A percentile compares a stretch with the other conserved stretches of the same genome.
Evolutionary conservation across 2,113 vertebrate species (phyloP).

Genomic region (Laticauda laticaudata): DNA sequence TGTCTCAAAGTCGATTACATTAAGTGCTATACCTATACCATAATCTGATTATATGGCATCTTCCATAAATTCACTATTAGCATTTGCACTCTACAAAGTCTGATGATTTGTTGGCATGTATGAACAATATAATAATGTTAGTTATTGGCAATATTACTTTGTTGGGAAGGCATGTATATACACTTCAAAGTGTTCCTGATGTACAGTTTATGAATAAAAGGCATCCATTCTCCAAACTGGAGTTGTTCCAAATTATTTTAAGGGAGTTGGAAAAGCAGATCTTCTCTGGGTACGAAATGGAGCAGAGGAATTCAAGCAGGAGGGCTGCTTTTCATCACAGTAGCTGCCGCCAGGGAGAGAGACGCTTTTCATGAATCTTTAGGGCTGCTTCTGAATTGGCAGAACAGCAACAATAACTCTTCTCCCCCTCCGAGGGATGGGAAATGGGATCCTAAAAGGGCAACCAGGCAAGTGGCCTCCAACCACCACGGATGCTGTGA

Average conservation of each 20-base stretch:
- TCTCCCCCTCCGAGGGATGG: not conserved
- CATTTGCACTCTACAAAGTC: not conserved
- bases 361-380: not conserved
- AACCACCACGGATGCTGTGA: not conserved
- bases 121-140: not conserved
- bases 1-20: not conserved
- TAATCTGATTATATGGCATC: not conserved
- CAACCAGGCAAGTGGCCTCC: not conserved
- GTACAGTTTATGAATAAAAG: not conserved
- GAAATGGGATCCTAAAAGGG: slow-evolving; percentile 9
- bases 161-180: not conserved
- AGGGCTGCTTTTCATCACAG: not conserved
- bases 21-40: not conserved
- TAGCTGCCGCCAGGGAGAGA: not conserved
- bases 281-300: not conserved
- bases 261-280: not conserved
- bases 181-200: not conserved
- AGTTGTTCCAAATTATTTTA: slow-evolving; percentile 1
- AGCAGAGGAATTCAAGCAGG: not conserved
- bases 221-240: not conserved
- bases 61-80: not conserved
- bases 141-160: not conserved
- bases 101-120: not conserved
- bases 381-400: not conserved
- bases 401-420: not conserved